Base-by-base conservation (phyloP, 1,140 invertebrate species). In the Micrasema minimum region DNA sequence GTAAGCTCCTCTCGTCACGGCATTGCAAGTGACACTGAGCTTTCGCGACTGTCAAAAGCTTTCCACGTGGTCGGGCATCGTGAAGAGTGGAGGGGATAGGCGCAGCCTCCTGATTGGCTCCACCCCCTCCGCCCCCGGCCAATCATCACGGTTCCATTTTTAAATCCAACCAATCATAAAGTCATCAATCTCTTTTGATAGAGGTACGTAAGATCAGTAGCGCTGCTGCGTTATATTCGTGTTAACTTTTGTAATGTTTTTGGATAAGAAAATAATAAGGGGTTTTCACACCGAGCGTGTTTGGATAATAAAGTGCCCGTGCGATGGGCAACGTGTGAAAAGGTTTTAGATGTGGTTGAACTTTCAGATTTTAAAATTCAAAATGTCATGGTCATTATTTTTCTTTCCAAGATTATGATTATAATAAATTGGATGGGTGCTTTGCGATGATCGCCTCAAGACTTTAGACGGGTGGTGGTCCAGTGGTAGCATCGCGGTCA, bases 121-220 rank as follows among this genome's bases (percentile, higher is more conserved):
- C 69, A 66, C 70, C 73, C 38, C 43, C 57, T 61, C 66, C 73
- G 53, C 74, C 20, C 22, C 51, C 37, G 67, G 62, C 74, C 74
- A 75, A 75, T 75, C 74, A 69, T 69, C 71, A 70, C 71, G 57
- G 68, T 66, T 68, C 68, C 74, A 75, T 72, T 75, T 72, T 72
- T 72, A 72, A 75, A 72, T 75, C 71, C 71, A 51, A 43, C 74
- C 74, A 75, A 75, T 75, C 74, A 72, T 61, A 75, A 46, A 57
- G 51, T 16, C 67, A 75, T 75, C 74, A 75, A 75, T 75, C 73
- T 75, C 64, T 23, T 62, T 38, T 70, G 31, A 48, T 41, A 37
- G 57, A 45, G 62, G 53, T 62, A 64, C 45, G 37, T 14, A 38
- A 31, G 37, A 57, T 65, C 64, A 57, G 62, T 41, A 37, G 53